Base-by-base conservation (phyloP, 2,888 invertebrate genomes). In the Drosophila leonis region DNA sequence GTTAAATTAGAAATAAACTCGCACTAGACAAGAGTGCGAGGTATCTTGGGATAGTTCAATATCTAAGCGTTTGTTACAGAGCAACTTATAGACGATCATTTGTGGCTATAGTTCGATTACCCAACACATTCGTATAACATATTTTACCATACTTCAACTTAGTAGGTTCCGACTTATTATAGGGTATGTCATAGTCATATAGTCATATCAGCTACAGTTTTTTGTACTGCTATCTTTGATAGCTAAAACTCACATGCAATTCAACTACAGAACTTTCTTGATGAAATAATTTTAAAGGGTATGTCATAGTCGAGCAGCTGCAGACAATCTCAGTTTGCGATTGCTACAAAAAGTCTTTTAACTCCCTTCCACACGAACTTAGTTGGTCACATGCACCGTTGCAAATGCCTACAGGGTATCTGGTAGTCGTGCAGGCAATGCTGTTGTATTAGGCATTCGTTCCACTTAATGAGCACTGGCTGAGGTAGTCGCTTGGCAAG, bases 401-500 rank as follows among this genome's bases (percentile, higher is more conserved):
- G 41, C 15, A n/a, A 12, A 33, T 12, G 4, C 20, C 7, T 54
- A 27, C 24, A 65, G 74, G 74, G 74, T 70, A 69, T 74, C 13
- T 8, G 0, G 1, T 0, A 44, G 65, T 71, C 57, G 0, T 15
- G n/a, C 20, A 9, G 15, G 4, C 31, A 12, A 4, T 20, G 4
- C 0, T 15, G 8, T 9, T 42, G 51, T 2, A 10, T 31, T 62
- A 52, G 61, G 39, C 64, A 65, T 71, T 78, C 71, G 65, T 74
- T 77, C 71, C 66, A 71, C 71, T 64, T 77, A 78, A 71, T 75
- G 74, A 64, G 77, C 75, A 35, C 67, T 37, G 49, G 52, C 41
- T 60, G 49, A 46, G 54, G 49, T 41, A 63, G 59, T 60, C 61
- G 70, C 60, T 51, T 46, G 46, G 65, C 61, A 55, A 78, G 75